phyloP scores from a whole-genome alignment of 1,140 invertebrate genomes.

The Bilobella aurantiaca region DNA sequence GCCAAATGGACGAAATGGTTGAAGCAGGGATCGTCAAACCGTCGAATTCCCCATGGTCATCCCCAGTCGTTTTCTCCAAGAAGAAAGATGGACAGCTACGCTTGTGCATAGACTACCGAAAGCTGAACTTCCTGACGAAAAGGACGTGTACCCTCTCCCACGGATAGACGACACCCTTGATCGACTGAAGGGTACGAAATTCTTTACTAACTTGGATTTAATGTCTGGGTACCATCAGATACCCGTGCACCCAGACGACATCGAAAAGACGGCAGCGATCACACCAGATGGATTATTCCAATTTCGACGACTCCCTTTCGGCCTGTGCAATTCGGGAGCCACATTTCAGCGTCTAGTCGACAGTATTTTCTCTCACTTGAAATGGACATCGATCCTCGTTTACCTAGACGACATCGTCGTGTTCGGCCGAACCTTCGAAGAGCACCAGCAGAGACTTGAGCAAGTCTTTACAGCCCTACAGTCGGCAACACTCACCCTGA shows the following conservation, averaged over 20 bases:
- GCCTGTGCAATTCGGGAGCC: constrained; percentile 41
- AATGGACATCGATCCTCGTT: constrained; percentile 30
- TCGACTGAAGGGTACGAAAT: constrained; percentile 37
- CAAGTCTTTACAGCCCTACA: constrained; percentile 33
- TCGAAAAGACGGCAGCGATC: constrained; percentile 40
- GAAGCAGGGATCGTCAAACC: constrained; percentile 38
- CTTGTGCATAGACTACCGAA: constrained; percentile 43
- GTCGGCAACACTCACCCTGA: constrained; percentile 12
- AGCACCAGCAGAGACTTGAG: constrained; percentile 37
- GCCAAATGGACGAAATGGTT: constrained; percentile 39
- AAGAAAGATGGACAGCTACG: constrained; percentile 42
- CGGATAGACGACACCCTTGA: constrained; percentile 42
- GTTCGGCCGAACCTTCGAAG: constrained; percentile 35
- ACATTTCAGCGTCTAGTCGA: constrained; percentile 42
- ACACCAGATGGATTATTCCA: constrained; percentile 37
- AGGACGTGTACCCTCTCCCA: constrained; percentile 43
- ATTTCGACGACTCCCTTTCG: constrained; percentile 42
- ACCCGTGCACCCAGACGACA: constrained; percentile 37
- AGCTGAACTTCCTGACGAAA: constrained; percentile 40
- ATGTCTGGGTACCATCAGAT: constrained; percentile 44
- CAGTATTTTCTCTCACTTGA: constrained; percentile 34
- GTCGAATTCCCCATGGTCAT: constrained; percentile 40
- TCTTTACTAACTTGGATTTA: constrained; percentile 44
- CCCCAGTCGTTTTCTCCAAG: constrained; percentile 40
- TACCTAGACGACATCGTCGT: constrained; percentile 39